These are phyloP conservation scores for Megamerina dolium DNA, from an alignment of 2,888 invertebrate species.

Conservation along the genomic window DNA sequence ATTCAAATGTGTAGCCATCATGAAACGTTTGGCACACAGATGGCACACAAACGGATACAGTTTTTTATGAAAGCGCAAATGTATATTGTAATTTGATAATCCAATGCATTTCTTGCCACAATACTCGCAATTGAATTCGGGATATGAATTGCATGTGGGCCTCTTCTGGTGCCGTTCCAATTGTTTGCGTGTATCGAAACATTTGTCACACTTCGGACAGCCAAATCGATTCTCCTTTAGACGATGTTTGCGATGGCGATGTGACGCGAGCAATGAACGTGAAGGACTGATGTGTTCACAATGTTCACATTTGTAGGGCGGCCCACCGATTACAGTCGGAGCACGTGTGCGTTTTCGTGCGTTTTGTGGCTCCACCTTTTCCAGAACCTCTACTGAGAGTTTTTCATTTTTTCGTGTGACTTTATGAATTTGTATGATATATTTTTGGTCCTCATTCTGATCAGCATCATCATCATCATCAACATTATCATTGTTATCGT, in stretches of 20 bases:
- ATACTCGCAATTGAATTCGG: conserved; percentile 22
- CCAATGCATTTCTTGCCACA: conserved; percentile 21
- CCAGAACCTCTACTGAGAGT: not conserved
- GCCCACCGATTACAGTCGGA: conserved; percentile 8
- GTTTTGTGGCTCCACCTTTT: not conserved
- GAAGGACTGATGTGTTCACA: conserved; percentile 18
- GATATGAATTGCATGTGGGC: conserved; percentile 20
- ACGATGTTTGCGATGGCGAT: conserved; percentile 26
- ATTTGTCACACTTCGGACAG: conserved; percentile 19
- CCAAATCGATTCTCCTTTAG: conserved; percentile 8
- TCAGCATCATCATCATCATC: too few relatives aligned
- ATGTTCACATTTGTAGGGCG: conserved; percentile 22
- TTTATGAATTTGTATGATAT: too few relatives aligned
- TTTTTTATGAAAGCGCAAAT: conserved; percentile 25
- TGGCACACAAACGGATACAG: conserved; percentile 24
- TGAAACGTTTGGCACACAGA: conserved; percentile 22
- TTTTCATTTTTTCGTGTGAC: too few relatives aligned
- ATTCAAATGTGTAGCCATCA: conserved; percentile 23
- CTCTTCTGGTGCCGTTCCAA: conserved; percentile 18
- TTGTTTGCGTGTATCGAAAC: conserved; percentile 15
- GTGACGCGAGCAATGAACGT: conserved; percentile 20
- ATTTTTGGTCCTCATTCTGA: too few relatives aligned
- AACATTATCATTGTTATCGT: too few relatives aligned
- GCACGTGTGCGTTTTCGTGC: conserved; percentile 1
- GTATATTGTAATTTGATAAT: conserved; percentile 23